A percentile compares a stretch with the other conserved stretches of the same genome.
Conservation (phyloP, 2,113 vertebrate genomes). For the Rhegmatorhina hoffmannsi region DNA sequence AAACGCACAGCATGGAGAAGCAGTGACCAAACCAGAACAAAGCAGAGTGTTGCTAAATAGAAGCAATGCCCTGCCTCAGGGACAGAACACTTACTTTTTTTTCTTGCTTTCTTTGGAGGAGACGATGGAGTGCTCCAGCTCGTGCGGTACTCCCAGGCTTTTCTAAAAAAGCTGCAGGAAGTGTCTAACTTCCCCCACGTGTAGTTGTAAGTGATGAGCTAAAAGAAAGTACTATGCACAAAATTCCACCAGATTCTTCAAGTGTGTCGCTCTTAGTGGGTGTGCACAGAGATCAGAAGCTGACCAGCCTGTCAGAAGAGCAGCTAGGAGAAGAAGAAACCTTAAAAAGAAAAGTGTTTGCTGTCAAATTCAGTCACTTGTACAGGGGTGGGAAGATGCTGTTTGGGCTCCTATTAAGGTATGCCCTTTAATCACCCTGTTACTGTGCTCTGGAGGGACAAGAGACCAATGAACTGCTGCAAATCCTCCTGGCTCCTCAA, state of each 20-base stretch:
- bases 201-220: not conserved
- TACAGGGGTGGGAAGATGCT: not conserved
- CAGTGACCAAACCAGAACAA: not conserved
- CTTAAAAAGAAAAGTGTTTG: not conserved
- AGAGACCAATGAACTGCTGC: not conserved
- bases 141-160: not conserved
- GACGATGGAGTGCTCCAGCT: not conserved
- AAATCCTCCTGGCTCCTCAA: not conserved
- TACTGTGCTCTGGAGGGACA: accelerated
- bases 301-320: not conserved
- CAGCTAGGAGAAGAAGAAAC: not conserved
- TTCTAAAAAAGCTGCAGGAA: not conserved
- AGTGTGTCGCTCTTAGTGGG: too few relatives aligned
- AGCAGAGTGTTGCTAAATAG: not conserved
- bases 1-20: not conserved
- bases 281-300: not conserved
- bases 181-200: not conserved
- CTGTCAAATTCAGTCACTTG: not conserved
- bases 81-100: constrained; percentile 1
- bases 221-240: not conserved
- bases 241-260: not conserved
- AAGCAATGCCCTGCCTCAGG: not conserved
- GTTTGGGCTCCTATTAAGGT: not conserved
- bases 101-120: not conserved
- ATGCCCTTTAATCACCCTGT: too few relatives aligned